These are phyloP conservation scores for Tenthredo scrophulariae DNA, from an alignment of 2,888 invertebrate genomes.

Conservation along the genomic window DNA sequence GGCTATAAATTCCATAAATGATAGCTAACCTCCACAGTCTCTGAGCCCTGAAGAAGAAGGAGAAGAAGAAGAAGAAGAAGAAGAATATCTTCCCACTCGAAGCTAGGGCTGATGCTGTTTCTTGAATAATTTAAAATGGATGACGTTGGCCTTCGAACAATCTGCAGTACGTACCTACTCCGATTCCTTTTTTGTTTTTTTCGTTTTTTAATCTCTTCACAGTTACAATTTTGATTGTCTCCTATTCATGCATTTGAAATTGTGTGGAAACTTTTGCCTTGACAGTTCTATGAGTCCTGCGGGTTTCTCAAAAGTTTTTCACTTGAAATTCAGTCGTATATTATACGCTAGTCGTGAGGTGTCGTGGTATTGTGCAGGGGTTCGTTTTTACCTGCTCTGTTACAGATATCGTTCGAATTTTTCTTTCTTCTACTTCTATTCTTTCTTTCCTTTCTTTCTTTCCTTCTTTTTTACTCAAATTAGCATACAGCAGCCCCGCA, in stretches of 20 bases:
- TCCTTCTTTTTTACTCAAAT: constrained; percentile 53
- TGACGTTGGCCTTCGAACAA: background rate
- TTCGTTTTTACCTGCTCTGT: constrained; percentile 70
- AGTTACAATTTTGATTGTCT: background rate
- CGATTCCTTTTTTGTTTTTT: background rate
- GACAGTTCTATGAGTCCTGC: background rate
- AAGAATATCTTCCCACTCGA: constrained; percentile 17
- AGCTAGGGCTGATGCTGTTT: background rate
- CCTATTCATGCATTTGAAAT: background rate
- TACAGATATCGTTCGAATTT: constrained; percentile 59
- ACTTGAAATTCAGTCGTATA: constrained; percentile 64
- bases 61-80: background rate
- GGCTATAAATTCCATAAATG: constrained; percentile 41
- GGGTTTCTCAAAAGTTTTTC: background rate
- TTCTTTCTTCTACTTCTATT: background rate
- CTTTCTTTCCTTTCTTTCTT: constrained; percentile 57
- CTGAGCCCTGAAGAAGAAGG: background rate
- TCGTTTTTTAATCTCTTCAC: background rate
- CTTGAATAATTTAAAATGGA: constrained; percentile 27
- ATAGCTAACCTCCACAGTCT: constrained; percentile 19
- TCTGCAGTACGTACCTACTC: background rate
- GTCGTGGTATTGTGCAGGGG: constrained; percentile 64
- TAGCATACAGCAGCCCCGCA: constrained; percentile 51
- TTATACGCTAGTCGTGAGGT: constrained; percentile 57
- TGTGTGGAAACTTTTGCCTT: background rate